Evolutionary conservation across 2,888 invertebrate species (phyloP), one percentile per base, ranked within the genome.

Genomic region (Meliscaeva auricollis): DNA sequence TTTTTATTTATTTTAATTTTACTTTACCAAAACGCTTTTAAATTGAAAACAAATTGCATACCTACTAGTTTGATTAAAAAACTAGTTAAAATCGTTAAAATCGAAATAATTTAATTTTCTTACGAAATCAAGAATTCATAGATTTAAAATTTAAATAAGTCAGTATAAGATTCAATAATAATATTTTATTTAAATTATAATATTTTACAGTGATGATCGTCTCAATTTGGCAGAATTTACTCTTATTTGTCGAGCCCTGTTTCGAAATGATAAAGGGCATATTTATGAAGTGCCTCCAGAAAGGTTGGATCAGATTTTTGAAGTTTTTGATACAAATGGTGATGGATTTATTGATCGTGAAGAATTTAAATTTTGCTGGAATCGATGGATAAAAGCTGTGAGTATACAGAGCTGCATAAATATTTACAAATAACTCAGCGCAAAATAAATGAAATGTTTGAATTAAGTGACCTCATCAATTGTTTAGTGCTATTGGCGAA

Each of bases 361-460:
- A 79, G 97, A 98, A 93, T 97, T 98, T 90, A 94, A 95, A 73
- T 94, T 96, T 90, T 97, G 97, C 91, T 97, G 97, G 97, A 96
- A 96, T 92, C 95, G 96, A 89, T 97, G 97, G 97, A 97, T 97
- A 87, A 97, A 97, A 94, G 95, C 96, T 89, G 96, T 96, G 90
- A 94, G 94, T 92, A 41, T 13, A 26, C 26, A 4, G 4, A 26
- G 4, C 26, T 38, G 9, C 1, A 6, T 7, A 3, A 11, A 9
- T 1, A 8, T 35, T 3, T 8, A 35, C 35, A 6, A 35, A 35
- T 2, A 8, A 35, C 6, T 35, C 5, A 32, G 9, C 35, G 9
- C 35, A 35, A 32, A 32, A n/a, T n/a, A n/a, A n/a, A n/a, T n/a
- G n/a, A n/a, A n/a, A n/a, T n/a, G n/a, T n/a, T n/a, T n/a, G n/a